Evolutionary conservation across 2,113 vertebrate species (phyloP).

Genomic region (Phoenicopterus ruber): DNA sequence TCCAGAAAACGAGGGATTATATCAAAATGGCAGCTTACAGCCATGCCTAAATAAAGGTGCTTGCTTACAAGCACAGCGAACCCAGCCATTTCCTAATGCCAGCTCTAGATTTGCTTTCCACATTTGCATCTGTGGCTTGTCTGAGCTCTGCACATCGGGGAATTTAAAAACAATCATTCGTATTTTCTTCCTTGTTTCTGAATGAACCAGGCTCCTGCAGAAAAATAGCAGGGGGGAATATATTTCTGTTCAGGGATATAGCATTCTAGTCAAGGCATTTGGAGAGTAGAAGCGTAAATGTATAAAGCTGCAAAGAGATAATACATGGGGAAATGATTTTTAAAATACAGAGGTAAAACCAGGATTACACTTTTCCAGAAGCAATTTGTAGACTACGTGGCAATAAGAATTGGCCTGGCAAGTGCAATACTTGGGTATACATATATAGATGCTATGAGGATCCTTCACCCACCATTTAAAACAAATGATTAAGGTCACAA

Average conservation of each 20-base stretch:
- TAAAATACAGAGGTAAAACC: constrained; percentile 16
- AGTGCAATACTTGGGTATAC: neutral
- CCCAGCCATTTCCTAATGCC: neutral
- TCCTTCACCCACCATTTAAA: neutral
- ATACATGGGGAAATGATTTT: neutral
- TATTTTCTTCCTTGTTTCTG: neutral
- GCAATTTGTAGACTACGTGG: neutral
- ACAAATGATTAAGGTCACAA: neutral
- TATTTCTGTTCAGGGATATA: constrained; percentile 21
- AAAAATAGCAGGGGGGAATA: constrained; percentile 52
- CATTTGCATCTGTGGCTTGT: constrained; percentile 40
- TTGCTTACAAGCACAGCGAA: neutral
- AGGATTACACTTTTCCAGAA: constrained; percentile 15
- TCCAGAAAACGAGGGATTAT: neutral
- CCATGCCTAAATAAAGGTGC: neutral
- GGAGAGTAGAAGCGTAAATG: neutral
- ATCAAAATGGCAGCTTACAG: constrained; percentile 5
- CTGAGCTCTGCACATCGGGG: neutral
- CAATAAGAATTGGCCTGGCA: neutral
- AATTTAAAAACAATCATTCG: constrained; percentile 34
- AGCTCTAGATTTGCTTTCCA: neutral
- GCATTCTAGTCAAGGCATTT: constrained; percentile 14
- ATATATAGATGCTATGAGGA: neutral
- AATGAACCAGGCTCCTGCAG: constrained; percentile 31
- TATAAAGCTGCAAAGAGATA: neutral